Evolutionary conservation across 2,113 vertebrate genomes (phyloP), one percentile per base, ranked within the genome.

Genomic region (Danionella cerebrum): DNA sequence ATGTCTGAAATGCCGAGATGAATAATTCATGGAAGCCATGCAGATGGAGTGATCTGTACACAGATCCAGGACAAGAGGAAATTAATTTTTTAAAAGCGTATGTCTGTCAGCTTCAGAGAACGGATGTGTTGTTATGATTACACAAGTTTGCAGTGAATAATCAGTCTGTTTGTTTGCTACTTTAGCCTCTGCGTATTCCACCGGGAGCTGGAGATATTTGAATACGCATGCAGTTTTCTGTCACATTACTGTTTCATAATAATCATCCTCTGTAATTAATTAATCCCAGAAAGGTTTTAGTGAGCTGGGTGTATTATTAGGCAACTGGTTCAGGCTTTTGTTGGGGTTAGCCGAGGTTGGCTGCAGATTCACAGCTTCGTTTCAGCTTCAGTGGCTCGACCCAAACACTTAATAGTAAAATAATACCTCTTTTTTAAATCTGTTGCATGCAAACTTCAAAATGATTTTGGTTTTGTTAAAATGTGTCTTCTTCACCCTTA

Each of bases 31-130:
- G 70, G 79, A 50, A 71, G 58, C n/a, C 55, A 58, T 44, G 79
- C 80, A 81, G 82, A 86, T 65, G 80, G 84, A 84, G 83, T 88
- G 81, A 88, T 78, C 75, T 82, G 76, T 80, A 87, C 80, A 87
- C 79, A 88, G 83, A 90, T 88, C 80, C 81, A 85, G 86, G 84
- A 88, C 85, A 86, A 84, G 83, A 73, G 29, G 73, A 85, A 83
- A 88, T 86, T 10, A 79, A 83, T 87, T 84, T 88, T 77, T 86
- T 84, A 84, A 87, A 80, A 79, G 84, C 76, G 69, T 7, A 33
- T 58, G 75, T 78, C 78, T 72, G 65, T 80, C 81, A 80, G 80
- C 84, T 78, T 79, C 74, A 77, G 70, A 80, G 80, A 82, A 78
- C 69, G 74, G 72, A 80, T 80, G 79, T 80, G 73, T 76, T 64